Percentiles rank a stretch among this genome's conserved stretches.
Evolutionary conservation across 2,888 invertebrate species (phyloP).

Genomic region (Lasioglossum calceatum): DNA sequence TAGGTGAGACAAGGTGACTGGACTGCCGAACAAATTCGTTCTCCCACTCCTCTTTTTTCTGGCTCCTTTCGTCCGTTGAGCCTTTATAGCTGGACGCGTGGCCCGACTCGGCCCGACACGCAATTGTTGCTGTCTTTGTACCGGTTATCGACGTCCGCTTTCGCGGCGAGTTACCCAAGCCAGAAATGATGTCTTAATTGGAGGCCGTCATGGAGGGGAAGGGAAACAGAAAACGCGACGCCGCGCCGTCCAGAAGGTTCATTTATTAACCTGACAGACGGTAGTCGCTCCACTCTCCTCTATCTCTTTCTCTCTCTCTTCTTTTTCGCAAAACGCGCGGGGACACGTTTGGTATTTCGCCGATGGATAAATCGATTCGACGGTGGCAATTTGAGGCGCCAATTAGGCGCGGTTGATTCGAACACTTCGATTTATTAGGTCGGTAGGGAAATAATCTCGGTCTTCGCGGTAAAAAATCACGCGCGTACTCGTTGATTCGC

Average conservation of each 20-base stretch:
- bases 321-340: background rate
- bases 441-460: background rate
- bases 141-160: conserved; percentile 58
- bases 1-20: conserved; percentile 43
- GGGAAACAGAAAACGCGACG: background rate
- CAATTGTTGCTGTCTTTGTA: conserved; percentile 50
- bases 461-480: background rate
- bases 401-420: background rate
- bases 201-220: background rate
- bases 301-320: background rate
- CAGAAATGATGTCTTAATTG: conserved; percentile 54
- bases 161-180: conserved; percentile 46
- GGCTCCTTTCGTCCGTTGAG: conserved; percentile 26
- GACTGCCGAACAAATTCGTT: conserved; percentile 43
- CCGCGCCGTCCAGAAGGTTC: conserved; percentile 11
- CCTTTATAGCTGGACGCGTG: background rate
- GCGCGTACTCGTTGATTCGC: background rate
- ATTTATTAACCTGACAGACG: conserved; percentile 46
- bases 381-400: background rate
- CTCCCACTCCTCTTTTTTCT: conserved; percentile 22
- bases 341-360: background rate
- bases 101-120: conserved; percentile 10
- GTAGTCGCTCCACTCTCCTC: conserved; percentile 28
- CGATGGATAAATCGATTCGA: background rate
- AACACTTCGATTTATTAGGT: background rate